Evolutionary conservation across 2,113 vertebrate species (phyloP).

Genomic region (Mormyrus lacerda): DNA sequence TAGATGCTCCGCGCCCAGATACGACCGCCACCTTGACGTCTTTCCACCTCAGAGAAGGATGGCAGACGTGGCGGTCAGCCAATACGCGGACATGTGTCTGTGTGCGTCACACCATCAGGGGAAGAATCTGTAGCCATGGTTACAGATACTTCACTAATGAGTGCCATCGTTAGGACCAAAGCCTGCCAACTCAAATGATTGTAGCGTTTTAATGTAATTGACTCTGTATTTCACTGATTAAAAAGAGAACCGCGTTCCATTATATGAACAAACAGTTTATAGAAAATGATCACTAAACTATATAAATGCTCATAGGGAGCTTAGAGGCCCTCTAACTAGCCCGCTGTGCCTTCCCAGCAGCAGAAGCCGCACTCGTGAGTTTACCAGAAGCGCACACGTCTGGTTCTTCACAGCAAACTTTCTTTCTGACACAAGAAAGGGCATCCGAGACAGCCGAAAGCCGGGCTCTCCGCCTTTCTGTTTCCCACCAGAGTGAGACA

Average conservation of each 20-base stretch:
- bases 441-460: not conserved
- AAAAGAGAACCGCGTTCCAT: not conserved
- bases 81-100: not conserved
- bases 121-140: not conserved
- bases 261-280: not conserved
- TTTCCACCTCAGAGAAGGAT: not conserved
- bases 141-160: slow-evolving; percentile 12
- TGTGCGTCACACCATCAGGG: not conserved
- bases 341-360: not conserved
- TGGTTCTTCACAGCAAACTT: not conserved
- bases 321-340: not conserved
- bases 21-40: not conserved
- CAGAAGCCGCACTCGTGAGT: not conserved
- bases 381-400: not conserved
- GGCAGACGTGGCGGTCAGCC: not conserved
- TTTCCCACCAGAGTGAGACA: not conserved
- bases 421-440: not conserved
- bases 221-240: not conserved
- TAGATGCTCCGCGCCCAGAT: not conserved
- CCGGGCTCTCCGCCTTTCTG: not conserved
- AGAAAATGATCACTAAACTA: not conserved
- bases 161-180: not conserved
- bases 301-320: not conserved
- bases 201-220: not conserved
- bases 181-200: not conserved